Evolutionary conservation across 2,888 invertebrate genomes (phyloP), one percentile per base, ranked within the genome.

Genomic region (Acronicta alni): DNA sequence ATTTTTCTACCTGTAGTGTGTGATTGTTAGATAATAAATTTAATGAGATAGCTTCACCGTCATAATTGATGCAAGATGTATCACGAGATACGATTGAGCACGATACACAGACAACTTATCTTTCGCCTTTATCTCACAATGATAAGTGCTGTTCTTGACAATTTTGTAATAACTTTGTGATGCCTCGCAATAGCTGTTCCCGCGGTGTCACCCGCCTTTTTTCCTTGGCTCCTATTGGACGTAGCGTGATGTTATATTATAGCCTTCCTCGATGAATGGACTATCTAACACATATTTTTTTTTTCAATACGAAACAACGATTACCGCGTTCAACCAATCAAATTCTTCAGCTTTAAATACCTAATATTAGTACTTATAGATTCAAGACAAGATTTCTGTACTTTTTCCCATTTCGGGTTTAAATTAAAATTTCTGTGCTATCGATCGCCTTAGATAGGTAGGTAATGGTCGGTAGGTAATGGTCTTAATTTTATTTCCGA

Each of bases 71-170:
- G 70, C 75, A 74, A 79, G 75, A 78, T 75, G 64, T 75, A 72
- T 56, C 65, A 63, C 58, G 57, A 77, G 73, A 73, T 67, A 76
- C 75, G 87, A 87, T 86, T 87, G 80, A 80, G 83, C 86, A 87
- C 87, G 84, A 57, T 58, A 64, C 63, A 45, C 58, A 49, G 44
- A 57, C 64, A 46, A 58, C 44, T 80, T 86, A 85, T 86, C 83
- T 76, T 47, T 48, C 37, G 57, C 54, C 67, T 60, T 84, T 86
- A 87, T 87, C 87, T 85, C 48, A 37, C n/a, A 18, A 48, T 80
- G 86, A 88, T 84, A 87, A 78, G 69, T 62, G 49, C 16, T 73
- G 69, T 78, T 80, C 79, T 80, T 77, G 78, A 72, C 66, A 77
- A 75, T 75, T 68, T 76, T 72, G 71, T 75, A 77, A 79, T 56